Base-by-base conservation (phyloP, 2,797 vertebrate genomes). In the Calcarius lapponicus region DNA sequence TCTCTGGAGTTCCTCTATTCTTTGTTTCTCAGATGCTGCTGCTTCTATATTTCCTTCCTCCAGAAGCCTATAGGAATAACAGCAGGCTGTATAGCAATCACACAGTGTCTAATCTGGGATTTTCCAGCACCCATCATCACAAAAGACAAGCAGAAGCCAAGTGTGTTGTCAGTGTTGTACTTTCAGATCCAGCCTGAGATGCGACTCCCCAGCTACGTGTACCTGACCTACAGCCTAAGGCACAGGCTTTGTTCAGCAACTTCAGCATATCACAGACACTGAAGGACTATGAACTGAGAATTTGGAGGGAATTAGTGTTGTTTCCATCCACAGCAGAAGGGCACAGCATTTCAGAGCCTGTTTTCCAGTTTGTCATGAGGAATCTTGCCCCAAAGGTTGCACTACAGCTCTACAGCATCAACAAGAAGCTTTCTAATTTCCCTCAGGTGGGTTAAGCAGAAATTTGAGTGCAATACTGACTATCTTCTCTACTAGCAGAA, bases 1-100 rank as follows among this genome's bases (percentile, higher is more conserved):
- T 94, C 99, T 98, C 97, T 99, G 99, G 60, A 99, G 98, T 90
- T 99, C 99, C 90, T 99, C 99, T 61, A 99, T 99, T 75, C 99
- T 98, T 97, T 99, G 99, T 91, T 99, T 99, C 90, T 99, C 99
- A 50, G 98, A 96, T 12, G 98, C 96, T 6, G 99, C 99, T 58
- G 99, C 98, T 98, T 99, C 99, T 92, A 99, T 58, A 92, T 99
- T 99, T 60, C 99, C 99, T 97, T 99, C 99, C 97, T 99, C 99
- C 94, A 99, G 97, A 96, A 98, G 97, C 95, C 99, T 99, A 97
- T 84, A 74, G 19, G 90, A 88, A 95, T 86, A 95, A 90, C 43
- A 97, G 54, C 65, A 90, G 62, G 56, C 54, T 47, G 81, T 91
- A 92, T 45, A 94, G 61, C 48, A 92, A 61, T 72, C 48, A 66